Percentiles rank a stretch among this genome's conserved stretches.
Conservation (phyloP, 2,113 vertebrate species). For the Phalacrocorax carbo region DNA sequence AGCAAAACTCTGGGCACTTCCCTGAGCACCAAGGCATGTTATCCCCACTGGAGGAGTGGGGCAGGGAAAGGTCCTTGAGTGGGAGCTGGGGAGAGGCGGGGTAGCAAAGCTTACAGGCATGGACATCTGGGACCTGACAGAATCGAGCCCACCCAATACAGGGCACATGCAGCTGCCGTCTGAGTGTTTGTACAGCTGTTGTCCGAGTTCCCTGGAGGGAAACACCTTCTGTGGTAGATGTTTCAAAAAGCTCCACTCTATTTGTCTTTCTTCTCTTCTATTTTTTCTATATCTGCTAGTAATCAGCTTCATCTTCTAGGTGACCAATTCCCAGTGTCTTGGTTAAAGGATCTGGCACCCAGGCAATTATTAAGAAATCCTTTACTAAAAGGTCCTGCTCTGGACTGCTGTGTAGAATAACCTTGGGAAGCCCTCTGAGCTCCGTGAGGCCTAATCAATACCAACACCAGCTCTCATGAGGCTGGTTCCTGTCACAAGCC, state of each 20-base stretch:
- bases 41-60: background rate
- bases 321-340: background rate
- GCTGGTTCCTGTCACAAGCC: background rate
- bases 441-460: background rate
- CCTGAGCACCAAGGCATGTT: background rate
- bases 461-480: background rate
- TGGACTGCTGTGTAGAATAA: background rate
- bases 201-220: background rate
- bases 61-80: background rate
- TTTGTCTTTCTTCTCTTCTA: background rate
- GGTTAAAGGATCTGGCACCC: background rate
- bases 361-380: background rate
- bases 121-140: background rate
- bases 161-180: background rate
- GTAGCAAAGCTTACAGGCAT: background rate
- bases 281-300: background rate
- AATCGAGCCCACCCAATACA: fast-evolving
- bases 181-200: background rate
- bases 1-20: background rate
- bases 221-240: background rate
- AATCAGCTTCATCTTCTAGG: background rate
- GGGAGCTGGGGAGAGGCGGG: background rate
- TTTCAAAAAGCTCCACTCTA: background rate
- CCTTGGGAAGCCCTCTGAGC: background rate
- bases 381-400: background rate